Evolutionary conservation across 2,797 vertebrate species (phyloP).

Genomic region (Hemitrygon akajei): DNA sequence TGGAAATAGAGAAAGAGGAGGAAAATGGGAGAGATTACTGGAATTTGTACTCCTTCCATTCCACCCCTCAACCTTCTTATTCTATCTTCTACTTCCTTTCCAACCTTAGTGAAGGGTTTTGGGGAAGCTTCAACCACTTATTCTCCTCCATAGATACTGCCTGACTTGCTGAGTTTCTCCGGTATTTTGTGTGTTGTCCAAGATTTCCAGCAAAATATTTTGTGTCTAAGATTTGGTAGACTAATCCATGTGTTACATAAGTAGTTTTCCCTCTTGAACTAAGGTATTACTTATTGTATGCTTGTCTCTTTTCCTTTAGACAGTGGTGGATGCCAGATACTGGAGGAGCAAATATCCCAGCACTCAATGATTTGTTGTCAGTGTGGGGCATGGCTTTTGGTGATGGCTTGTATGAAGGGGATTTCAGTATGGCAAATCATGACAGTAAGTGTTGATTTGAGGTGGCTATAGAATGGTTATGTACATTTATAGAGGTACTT

Average conservation of each 20-base stretch:
- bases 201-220: no score
- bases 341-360: slow-evolving; percentile 90
- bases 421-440: slow-evolving; percentile 87
- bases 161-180: no score
- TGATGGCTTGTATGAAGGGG: slow-evolving; percentile 91
- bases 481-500: background rate
- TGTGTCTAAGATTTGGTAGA: background rate
- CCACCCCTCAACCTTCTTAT: no score
- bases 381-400: slow-evolving; percentile 98
- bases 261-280: background rate
- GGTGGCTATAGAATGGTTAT: background rate
- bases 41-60: no score
- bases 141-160: no score
- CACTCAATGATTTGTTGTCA: slow-evolving; percentile 89
- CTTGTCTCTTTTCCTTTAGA: slow-evolving; percentile 49
- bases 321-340: slow-evolving; percentile 99
- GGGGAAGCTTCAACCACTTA: no score
- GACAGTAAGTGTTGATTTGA: slow-evolving; percentile 73
- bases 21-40: no score
- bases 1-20: no score
- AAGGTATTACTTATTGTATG: background rate
- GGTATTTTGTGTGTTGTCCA: no score
- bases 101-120: no score
- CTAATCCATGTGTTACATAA: background rate
- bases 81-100: no score